Evolutionary conservation across 2,888 invertebrate species (phyloP), one percentile per base, ranked within the genome.

Genomic region (Adineta ricciae): DNA sequence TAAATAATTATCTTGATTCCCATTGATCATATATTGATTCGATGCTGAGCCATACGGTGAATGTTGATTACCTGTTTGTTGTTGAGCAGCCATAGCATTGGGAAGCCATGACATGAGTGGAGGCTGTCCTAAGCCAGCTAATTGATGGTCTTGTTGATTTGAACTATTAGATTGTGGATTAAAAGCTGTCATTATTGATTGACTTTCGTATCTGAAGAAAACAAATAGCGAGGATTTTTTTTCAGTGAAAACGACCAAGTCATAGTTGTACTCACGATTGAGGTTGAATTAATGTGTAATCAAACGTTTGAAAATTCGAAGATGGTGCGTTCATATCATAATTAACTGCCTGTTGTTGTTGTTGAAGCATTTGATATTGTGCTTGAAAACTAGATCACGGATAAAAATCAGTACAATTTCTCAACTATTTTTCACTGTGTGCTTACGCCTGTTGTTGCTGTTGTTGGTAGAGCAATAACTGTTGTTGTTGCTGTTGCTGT

Each of bases 1-100:
- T 73, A 73, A 73, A 41, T 73, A 73, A 73, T 73, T 73, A 41
- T 73, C 73, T 73, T 73, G 73, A 38, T n/a, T 41, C 14, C 73
- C 38, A 38, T 73, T 73, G 7, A 73, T 36, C 19, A 73, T 73
- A 41, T 73, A 73, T 41, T 73, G 73, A 73, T 73, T 73, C 38
- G 73, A 36, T 73, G 73, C 36, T 38, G 38, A 27, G 27, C 27
- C 41, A 41, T 73, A 73, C 24, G 73, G 41, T 73, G 19, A 16
- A 9, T 73, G 73, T 41, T 73, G 73, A 73, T 36, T 73, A 36
- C 8, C 38, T 41, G 36, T 36, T 73, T 73, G 73, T 73, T 73
- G 73, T 41, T 38, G 38, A 0, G 73, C 73, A 38, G 73, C 73
- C 36, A 73, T 36, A 9, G 73, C 27, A 73, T 2, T 41, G 21